Percentiles rank a stretch among this genome's conserved stretches.
Conservation (phyloP, 23 tunicate genomes). For the Trididemnum nubilum region DNA sequence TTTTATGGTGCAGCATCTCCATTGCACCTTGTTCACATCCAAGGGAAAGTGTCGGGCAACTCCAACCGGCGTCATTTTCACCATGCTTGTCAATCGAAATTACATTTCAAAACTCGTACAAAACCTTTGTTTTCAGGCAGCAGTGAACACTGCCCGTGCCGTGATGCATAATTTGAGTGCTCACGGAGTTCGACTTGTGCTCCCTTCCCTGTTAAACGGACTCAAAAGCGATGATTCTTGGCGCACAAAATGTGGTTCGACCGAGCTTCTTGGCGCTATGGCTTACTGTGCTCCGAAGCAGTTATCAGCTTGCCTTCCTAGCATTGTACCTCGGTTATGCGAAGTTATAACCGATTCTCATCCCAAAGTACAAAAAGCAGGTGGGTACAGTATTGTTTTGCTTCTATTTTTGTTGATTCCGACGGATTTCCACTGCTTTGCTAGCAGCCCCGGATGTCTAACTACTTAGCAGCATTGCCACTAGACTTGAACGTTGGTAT, state of each 20-base stretch:
- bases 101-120: no score
- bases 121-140: constrained; percentile 92
- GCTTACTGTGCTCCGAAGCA: constrained; percentile 97
- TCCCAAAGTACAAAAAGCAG: constrained; percentile 94
- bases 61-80: no score
- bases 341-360: constrained; percentile 96
- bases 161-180: constrained; percentile 89
- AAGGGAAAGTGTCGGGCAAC: no score
- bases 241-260: constrained; percentile 95
- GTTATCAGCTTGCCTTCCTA: constrained; percentile 86
- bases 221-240: constrained; percentile 83
- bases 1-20: no score
- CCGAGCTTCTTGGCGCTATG: constrained; percentile 97
- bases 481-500: no score
- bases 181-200: constrained; percentile 95
- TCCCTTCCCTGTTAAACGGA: constrained; percentile 84
- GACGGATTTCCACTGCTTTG: no score
- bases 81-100: no score
- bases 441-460: no score
- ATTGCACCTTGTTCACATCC: no score
- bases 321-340: constrained; percentile 86
- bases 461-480: no score
- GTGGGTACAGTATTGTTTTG: constrained; percentile 41
- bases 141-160: constrained; percentile 86
- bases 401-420: no score